Base-by-base conservation (phyloP, 2,113 vertebrate species). In the Cacatua alba region DNA sequence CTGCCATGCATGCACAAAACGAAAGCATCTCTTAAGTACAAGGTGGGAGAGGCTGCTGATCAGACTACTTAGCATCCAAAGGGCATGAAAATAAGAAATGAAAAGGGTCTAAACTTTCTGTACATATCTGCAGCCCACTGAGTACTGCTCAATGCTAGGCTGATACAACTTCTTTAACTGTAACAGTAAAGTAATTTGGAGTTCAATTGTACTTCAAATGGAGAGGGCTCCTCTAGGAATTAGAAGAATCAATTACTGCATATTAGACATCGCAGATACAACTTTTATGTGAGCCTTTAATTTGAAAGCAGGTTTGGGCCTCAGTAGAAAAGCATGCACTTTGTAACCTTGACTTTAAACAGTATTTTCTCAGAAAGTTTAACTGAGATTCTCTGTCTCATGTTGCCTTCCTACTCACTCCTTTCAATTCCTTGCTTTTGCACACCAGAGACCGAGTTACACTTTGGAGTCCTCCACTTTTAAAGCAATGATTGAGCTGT, bases 251-350 rank as follows among this genome's bases (percentile, higher is more conserved):
- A 95, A 92, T 82, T 94, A 83, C 43, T 90, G 25, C 53, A 44
- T 82, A 43, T 70, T 90, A 83, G 84, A 95, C 55, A 71, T 24
- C 88, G 88, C 68, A 95, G 78, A 83, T 75, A 93, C 5, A 95
- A 93, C 79, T 97, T 97, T 46, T 67, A 60, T 53, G 69, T 78
- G 87, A 97, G 88, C 29, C 60, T 96, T 97, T 96, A 97, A 96
- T 97, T 92, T 94, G 77, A 95, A 96, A 92, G 60, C n/a, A 92
- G 71, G 44, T 71, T 91, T 21, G 3, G 48, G 92, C 74, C 86
- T 92, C 77, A 70, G 55, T 26, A 88, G 82, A 95, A 94, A 95
- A 94, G 44, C 55, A 83, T 51, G 75, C 20, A 28, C 63, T 79
- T 88, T n/a, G 46, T 82, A 89, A 88, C 21, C 75, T 33, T 37